Percentiles rank a stretch among this genome's conserved stretches.
Conservation (phyloP, 2,113 vertebrate genomes). For the Chaetura pelagica region DNA sequence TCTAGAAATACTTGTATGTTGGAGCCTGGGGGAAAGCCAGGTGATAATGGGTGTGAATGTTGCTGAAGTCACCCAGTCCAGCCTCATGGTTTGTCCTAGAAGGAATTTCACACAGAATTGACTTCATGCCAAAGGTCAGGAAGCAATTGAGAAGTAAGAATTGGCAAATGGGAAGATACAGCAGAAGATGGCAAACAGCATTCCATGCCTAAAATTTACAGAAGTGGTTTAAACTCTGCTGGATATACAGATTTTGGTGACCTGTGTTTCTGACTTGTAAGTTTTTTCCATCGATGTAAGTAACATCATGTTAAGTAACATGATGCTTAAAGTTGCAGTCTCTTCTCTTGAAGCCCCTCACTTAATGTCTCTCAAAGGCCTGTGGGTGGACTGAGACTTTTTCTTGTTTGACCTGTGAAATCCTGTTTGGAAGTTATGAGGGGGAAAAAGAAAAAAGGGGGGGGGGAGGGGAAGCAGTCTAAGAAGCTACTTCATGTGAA, state of each 20-base stretch:
- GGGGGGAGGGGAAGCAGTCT: not conserved
- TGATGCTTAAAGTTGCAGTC: not conserved
- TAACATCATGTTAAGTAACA: not conserved
- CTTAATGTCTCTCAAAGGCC: not conserved
- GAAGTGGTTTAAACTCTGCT: not conserved
- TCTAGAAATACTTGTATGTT: not conserved
- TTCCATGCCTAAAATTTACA: not conserved
- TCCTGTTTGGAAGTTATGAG: not conserved
- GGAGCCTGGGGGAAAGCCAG: not conserved
- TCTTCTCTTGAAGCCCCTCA: not conserved
- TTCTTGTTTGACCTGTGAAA: not conserved
- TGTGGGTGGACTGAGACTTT: not conserved
- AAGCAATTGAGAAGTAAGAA: not conserved
- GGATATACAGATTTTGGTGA: not conserved
- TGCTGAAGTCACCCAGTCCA: not conserved
- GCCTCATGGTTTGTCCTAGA: not conserved
- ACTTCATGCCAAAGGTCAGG: not conserved
- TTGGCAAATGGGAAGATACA: not conserved
- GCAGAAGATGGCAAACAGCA: not conserved
- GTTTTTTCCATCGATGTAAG: not conserved
- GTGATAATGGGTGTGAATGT: not conserved
- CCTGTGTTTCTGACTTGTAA: not conserved
- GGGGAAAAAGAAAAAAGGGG: not conserved
- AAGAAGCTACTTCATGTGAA: conserved; percentile 26
- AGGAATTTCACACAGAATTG: not conserved